Base-by-base conservation (phyloP, 1,140 invertebrate genomes). In the Nasonia vitripennis region DNA sequence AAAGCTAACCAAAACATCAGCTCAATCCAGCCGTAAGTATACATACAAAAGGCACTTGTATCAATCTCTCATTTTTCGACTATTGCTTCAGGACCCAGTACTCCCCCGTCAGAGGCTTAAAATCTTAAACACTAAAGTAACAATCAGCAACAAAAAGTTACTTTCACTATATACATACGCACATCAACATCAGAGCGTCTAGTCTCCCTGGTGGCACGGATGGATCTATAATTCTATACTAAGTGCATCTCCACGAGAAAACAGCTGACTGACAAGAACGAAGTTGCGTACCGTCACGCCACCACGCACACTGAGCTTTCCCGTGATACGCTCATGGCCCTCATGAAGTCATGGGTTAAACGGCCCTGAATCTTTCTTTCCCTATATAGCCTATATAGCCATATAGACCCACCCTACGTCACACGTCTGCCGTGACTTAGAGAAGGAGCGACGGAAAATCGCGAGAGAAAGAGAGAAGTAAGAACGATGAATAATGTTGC, bases 1-100 rank as follows among this genome's bases (percentile, higher is more conserved):
- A 74, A 17, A 37, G 73, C 9, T 73, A 34, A 81, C 12, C 79
- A 73, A 55, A 73, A 71, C 23, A 51, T 71, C 37, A 68, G 11
- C 10, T 20, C 17, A 73, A 17, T 48, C 17, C 34, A 34, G 10
- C 14, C 0, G 55, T 20, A 20, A 6, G 17, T 62, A 62, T 67
- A 80, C 17, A 34, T 48, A 70, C 20, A 81, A 81, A 70, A 71
- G 55, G 78, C 78, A 79, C 78, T 67, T 79, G 48, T 37, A 68
- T 68, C 34, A 68, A 37, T 4, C 41, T 73, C 31, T 73, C 14
- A 37, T 51, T 73, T n/a, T 73, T 27, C 34, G 23, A 37, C 14
- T 17, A 27, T 31, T 37, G 9, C 41, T 41, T 41, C 41, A 34
- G 41, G 1, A 41, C 9, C 5, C 34, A 34, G 41, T 41, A 41